Conservation (phyloP, 2,113 vertebrate genomes). For the Semicossyphus pulcher region DNA sequence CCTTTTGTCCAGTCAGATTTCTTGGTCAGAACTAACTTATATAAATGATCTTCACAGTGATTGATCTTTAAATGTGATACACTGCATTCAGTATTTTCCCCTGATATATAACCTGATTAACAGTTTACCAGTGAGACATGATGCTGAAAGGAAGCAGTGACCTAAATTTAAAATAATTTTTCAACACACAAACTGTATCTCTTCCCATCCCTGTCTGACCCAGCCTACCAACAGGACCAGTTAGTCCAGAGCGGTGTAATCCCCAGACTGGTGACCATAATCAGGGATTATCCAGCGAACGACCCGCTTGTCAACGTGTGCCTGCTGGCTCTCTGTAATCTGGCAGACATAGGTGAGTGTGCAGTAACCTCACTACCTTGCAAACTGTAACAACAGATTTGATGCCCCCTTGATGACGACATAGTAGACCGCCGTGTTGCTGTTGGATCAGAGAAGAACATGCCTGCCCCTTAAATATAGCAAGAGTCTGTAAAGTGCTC, state of each 20-base stretch:
- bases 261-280: conserved; percentile 85
- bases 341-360: conserved; percentile 89
- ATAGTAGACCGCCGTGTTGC: no score
- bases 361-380: no score
- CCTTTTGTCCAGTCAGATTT: no score
- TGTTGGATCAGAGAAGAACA: no score
- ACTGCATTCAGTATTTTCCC: background rate
- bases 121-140: background rate
- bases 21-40: no score
- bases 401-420: no score
- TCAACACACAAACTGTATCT: no score
- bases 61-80: background rate
- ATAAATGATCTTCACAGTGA: no score
- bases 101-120: background rate
- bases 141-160: background rate
- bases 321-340: conserved; percentile 89
- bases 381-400: no score
- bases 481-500: no score
- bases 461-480: no score
- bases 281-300: conserved; percentile 86
- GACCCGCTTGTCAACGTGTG: conserved; percentile 89
- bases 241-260: conserved; percentile 88
- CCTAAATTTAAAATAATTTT: no score
- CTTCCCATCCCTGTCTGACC: background rate
- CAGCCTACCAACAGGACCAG: conserved; percentile 88